Evolutionary conservation across 2,113 vertebrate genomes (phyloP), one percentile per base, ranked within the genome.

Genomic region (Capreolus pygargus): DNA sequence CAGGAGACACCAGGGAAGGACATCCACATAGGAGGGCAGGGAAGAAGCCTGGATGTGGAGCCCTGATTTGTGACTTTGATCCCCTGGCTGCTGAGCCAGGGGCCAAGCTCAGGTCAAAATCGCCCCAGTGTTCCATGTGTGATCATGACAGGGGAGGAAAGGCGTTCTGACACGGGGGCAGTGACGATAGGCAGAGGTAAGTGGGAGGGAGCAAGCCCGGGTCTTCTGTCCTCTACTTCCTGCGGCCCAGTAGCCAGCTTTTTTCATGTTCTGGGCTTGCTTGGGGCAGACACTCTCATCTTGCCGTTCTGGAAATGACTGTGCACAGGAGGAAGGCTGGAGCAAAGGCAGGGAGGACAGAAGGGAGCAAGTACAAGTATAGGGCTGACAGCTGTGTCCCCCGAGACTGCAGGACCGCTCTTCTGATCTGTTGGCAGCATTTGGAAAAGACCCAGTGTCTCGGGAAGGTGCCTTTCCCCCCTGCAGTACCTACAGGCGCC

Each of bases 311-410:
- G 64, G 86, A 94, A 89, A 60, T 58, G 12, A 61, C 76, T 10
- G 16, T 54, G 90, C 89, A 12, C 57, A 1, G 43, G 58, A 0
- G 0, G 47, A 64, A 28, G 50, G 74, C 23, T 91, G 54, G 93
- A 76, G 74, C 92, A 84, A 55, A 94, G 94, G 47, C 93, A 61
- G 97, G 97, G 97, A 98, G 98, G 90, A 96, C 52, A 86, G 55
- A 30, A 36, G 50, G 52, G 93, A 93, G 97, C 83, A 92, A 7
- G 0, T 0, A 0, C 19, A 11, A 91, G 85, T 0, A 1, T 5
- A 3, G 78, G 90, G 54, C 1, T 74, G 64, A 95, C 97, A 89
- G 36, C 89, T 76, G 60, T 70, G 91, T 54, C 74, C 84, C 21
- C 25, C 0, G 3, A 70, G 54, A 92, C 10, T 3, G 7, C 30